phyloP scores from a whole-genome alignment of 2,888 invertebrate species.

The Agrochola lychnidis region DNA sequence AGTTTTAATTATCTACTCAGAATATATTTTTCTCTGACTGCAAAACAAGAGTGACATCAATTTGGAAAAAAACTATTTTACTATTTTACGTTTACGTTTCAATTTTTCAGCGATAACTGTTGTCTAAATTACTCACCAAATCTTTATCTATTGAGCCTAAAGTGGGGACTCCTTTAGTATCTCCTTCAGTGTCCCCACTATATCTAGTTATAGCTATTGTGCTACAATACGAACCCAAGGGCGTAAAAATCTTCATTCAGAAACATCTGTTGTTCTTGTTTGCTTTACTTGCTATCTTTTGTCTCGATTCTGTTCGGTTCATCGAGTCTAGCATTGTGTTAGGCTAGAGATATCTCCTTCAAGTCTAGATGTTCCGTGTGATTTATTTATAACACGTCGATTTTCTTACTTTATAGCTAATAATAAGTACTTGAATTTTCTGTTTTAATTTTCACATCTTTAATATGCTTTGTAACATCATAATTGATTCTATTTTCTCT shows the following conservation, averaged over 20 bases:
- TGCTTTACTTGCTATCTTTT: conserved; percentile 8
- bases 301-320: conserved; percentile 24
- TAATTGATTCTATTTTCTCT: neutral
- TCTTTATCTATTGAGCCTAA: neutral
- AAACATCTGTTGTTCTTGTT: conserved; percentile 13
- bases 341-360: conserved; percentile 1
- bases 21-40: no score
- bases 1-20: neutral
- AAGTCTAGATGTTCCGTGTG: neutral
- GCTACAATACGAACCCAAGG: neutral
- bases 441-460: neutral
- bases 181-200: neutral
- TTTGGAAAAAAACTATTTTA: neutral
- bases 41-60: neutral
- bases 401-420: neutral
- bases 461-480: neutral
- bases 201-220: neutral
- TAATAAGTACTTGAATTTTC: neutral
- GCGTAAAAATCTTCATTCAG: conserved; percentile 24
- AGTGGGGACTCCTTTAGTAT: neutral
- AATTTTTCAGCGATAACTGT: neutral
- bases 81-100: neutral
- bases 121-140: neutral
- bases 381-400: neutral
- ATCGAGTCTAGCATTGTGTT: conserved; percentile 17